A percentile compares a stretch with the other conserved stretches of the same genome.
phyloP scores from a whole-genome alignment of 2,888 invertebrate genomes.

The Megaustenia siamemsis region DNA sequence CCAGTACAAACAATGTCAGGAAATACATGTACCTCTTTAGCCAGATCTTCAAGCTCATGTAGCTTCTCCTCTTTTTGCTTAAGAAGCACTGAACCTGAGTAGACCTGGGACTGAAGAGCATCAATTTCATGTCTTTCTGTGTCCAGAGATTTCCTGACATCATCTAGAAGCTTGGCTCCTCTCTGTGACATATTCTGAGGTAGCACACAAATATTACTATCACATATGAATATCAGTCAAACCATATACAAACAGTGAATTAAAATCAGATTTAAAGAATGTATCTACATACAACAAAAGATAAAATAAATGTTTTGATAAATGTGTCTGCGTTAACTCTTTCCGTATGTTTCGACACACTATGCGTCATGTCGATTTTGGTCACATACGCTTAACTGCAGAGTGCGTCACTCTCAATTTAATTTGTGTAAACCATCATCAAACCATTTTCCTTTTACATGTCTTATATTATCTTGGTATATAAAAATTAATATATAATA shows the following conservation, averaged over 20 bases:
- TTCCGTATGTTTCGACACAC: no score
- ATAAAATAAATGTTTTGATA: no score
- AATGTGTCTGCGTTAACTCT: no score
- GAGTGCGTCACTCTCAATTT: no score
- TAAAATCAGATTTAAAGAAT: neutral
- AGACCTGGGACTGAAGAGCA: constrained; percentile 72
- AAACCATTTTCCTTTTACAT: no score
- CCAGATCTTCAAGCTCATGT: constrained; percentile 64
- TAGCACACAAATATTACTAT: neutral
- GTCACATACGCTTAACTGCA: no score
- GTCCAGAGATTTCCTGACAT: constrained; percentile 73
- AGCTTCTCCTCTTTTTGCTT: constrained; percentile 76
- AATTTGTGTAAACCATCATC: no score
- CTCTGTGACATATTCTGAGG: constrained; percentile 50
- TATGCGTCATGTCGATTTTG: no score
- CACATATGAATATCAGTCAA: no score
- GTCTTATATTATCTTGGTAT: no score
- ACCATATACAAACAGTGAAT: neutral
- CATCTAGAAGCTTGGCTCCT: constrained; percentile 66
- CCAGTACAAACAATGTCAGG: neutral
- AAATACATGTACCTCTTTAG: constrained; percentile 37
- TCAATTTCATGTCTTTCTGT: constrained; percentile 74
- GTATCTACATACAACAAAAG: no score
- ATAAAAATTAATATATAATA: no score
- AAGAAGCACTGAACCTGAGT: constrained; percentile 71